phyloP scores from a whole-genome alignment of 2,888 invertebrate genomes.

The Hypolimnas misippus region DNA sequence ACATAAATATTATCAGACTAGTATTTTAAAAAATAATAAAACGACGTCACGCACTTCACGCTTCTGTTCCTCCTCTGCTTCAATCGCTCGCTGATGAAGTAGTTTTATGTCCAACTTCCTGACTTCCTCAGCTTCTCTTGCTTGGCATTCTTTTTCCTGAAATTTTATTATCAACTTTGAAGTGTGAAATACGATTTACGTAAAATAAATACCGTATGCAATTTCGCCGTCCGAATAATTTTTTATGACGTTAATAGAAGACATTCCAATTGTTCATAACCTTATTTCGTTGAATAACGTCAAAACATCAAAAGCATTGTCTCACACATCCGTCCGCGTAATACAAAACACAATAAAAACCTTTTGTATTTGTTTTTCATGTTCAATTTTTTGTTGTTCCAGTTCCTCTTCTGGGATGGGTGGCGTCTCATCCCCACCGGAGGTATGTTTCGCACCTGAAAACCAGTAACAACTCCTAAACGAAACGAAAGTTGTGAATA shows the following conservation, averaged over 20 bases:
- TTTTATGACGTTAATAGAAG: too few relatives aligned
- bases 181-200: too few relatives aligned
- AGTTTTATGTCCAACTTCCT: conserved; percentile 84
- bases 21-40: too few relatives aligned
- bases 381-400: conserved; percentile 85
- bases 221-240: too few relatives aligned
- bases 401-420: conserved; percentile 78
- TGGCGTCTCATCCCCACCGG: conserved; percentile 82
- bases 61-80: conserved; percentile 82
- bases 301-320: too few relatives aligned
- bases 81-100: conserved; percentile 85
- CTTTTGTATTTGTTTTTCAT: conserved; percentile 85
- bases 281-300: too few relatives aligned
- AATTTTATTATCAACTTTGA: background rate
- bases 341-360: too few relatives aligned
- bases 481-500: background rate
- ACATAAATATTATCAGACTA: too few relatives aligned
- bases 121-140: conserved; percentile 83
- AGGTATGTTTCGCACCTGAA: conserved; percentile 75
- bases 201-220: too few relatives aligned
- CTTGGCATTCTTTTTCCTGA: conserved; percentile 83
- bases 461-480: background rate
- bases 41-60: conserved; percentile 68
- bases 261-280: too few relatives aligned
- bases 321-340: too few relatives aligned